Evolutionary conservation across 35 echinoderm and acorn worm species (phyloP), one percentile per base, ranked within the genome.

Genomic region (Amphiura filiformis): DNA sequence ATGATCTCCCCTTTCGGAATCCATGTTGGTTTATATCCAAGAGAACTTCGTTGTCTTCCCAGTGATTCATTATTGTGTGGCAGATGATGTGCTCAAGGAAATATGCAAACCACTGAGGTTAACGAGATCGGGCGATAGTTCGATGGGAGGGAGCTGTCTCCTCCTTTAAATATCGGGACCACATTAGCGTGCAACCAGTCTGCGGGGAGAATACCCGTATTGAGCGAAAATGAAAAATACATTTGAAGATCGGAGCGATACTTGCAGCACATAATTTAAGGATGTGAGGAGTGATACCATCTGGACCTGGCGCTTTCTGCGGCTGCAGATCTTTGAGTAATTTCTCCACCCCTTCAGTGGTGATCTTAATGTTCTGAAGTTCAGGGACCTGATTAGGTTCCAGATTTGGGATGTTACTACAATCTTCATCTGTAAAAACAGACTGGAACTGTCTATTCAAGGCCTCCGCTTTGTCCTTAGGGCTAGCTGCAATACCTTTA

Each of bases 101-200:
- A 38, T 84, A 83, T 93, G 64, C 79, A 93, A 78, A 44, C 32
- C 34, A 88, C 76, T 0, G 79, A 93, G 9, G 79, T 88, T 22
- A 88, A 52, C 5, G 78, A 87, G 32, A 93, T 76, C 31, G 80
- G 86, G 47, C 86, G 30, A 41, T 88, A 93, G 18, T 88, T 93
- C 0, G 18, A 37, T n/a, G 79, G 36, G 1, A 38, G 4, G 28
- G 23, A 36, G 33, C 78, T 88, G 39, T 87, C 91, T 9, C 86
- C 91, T 76, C 77, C 57, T 65, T 93, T 93, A 37, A 41, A 83
- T 22, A 88, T 2, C 0, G 56, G 91, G 35, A 76, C 84, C 1
- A n/a, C n/a, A n/a, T n/a, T 93, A 26, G 91, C 91, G 13, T 87
- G 20, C 36, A 18, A 15, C 91, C 91, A 84, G 34, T 38, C 37